Evolutionary conservation across 2,888 invertebrate genomes (phyloP), one percentile per base, ranked within the genome.

Genomic region (Therioaphis trifolii): DNA sequence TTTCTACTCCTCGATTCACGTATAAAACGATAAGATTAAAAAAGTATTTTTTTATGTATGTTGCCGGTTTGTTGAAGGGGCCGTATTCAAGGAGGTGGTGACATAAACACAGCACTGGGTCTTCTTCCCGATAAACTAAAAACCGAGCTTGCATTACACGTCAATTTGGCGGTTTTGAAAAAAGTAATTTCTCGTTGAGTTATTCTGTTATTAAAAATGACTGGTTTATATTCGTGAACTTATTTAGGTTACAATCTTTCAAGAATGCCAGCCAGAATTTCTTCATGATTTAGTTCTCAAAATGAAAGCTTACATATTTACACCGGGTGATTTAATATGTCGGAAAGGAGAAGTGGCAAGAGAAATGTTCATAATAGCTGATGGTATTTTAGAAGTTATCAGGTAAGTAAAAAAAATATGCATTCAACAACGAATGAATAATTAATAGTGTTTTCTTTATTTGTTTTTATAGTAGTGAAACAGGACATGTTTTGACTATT

Each of bases 281-380:
- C 92, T 98, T 5, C 96, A 98, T 89, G 98, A 98, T 89, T 91
- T 98, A 86, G 98, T 98, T 85, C 91, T 98, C 86, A 98, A 98
- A 91, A 98, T 98, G 98, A 96, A 96, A 90, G 97, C 98, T 11
- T 98, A 96, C 89, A 98, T 98, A 89, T 98, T 98, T 89, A 98
- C 98, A 35, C 98, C 98, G 0, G 98, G 98, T 29, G 98, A 98
- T 89, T 94, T 97, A 85, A 97, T 98, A 88, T 98, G 98, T 88
- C 92, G 98, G 58, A 96, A 97, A 90, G 98, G 96, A 87, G 94
- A 96, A 90, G 95, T 96, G 27, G 98, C 98, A 0, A 91, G 98
- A 86, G 98, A 98, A 90, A 98, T 98, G 98, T 98, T 98, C 88
- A 98, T 98, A 87, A 98, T 98, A 88, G 98, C 98, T 5, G 98